phyloP scores from a whole-genome alignment of 2,797 vertebrate species.

The Naso thynnoides region DNA sequence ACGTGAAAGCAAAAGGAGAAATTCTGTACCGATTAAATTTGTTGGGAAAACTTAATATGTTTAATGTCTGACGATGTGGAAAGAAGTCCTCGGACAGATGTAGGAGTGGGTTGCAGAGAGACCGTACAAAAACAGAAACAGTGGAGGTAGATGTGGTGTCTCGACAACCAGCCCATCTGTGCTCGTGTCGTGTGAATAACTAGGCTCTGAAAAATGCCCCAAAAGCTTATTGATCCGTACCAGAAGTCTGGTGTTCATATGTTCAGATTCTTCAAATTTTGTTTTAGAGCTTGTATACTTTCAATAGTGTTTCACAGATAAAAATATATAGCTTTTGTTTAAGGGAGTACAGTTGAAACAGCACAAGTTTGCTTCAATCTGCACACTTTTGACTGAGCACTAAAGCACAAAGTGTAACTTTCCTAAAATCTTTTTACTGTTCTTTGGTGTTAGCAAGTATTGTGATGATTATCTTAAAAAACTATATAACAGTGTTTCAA shows the following conservation, averaged over 20 bases:
- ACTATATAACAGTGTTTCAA: slow-evolving; percentile 66
- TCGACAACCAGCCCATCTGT: slow-evolving; percentile 62
- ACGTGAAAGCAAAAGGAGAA: slow-evolving; percentile 7
- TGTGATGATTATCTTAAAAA: slow-evolving; percentile 47
- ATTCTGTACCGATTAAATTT: slow-evolving; percentile 5
- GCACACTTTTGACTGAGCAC: slow-evolving; percentile 33
- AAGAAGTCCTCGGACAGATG: slow-evolving; percentile 6
- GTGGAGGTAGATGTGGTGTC: slow-evolving; percentile 77
- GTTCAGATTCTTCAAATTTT: slow-evolving; percentile 1
- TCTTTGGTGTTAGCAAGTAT: slow-evolving; percentile 77
- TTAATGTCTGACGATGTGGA: slow-evolving; percentile 14
- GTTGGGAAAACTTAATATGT: neutral
- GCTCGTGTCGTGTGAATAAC: neutral
- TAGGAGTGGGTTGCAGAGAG: slow-evolving; percentile 55
- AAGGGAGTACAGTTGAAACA: slow-evolving; percentile 45
- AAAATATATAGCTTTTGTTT: slow-evolving; percentile 9
- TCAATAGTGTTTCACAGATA: slow-evolving; percentile 25
- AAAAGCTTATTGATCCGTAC: slow-evolving; percentile 25
- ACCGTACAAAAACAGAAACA: slow-evolving; percentile 48
- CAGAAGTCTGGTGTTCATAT: slow-evolving; percentile 11
- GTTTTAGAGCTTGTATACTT: slow-evolving; percentile 1
- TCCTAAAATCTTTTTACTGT: slow-evolving; percentile 31
- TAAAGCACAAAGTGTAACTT: slow-evolving; percentile 24
- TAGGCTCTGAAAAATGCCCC: slow-evolving; percentile 29
- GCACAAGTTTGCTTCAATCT: slow-evolving; percentile 30